phyloP scores from a whole-genome alignment of 2,888 invertebrate species.

The Polylopha cassiicola region DNA sequence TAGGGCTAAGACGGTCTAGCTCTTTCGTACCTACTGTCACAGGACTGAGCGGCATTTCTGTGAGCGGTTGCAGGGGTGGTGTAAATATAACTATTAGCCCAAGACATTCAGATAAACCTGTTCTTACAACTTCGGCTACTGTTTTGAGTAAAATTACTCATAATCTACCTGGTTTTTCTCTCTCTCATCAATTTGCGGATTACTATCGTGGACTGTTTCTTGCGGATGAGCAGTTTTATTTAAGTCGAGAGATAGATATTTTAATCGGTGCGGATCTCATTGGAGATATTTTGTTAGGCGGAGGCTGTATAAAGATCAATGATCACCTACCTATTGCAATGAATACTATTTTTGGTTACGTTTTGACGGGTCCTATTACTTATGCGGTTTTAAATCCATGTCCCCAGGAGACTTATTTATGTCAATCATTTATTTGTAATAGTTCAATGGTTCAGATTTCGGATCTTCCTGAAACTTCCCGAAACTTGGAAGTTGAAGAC shows the following conservation, averaged over 20 bases:
- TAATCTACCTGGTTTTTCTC: background rate
- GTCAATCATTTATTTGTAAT: background rate
- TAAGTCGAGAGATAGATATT: background rate
- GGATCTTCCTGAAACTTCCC: too few species aligned
- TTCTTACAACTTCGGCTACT: background rate
- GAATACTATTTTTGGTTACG: background rate
- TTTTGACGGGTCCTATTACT: background rate
- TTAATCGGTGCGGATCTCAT: background rate
- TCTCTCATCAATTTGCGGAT: background rate
- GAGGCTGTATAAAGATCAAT: background rate
- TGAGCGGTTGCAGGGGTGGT: background rate
- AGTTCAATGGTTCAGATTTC: background rate
- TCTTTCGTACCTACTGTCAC: background rate
- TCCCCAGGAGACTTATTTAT: background rate
- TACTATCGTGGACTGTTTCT: background rate
- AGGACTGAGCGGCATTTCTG: background rate
- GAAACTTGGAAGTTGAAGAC: constrained; percentile 1
- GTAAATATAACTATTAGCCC: background rate
- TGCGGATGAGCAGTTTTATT: constrained; percentile 1
- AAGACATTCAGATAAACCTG: background rate
- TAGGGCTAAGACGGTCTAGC: background rate
- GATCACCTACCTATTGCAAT: background rate
- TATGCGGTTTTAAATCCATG: background rate
- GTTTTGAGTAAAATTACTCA: background rate
- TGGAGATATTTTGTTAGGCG: background rate